Conservation (phyloP, 2,113 vertebrate species). For the Mystacornis crossleyi region DNA sequence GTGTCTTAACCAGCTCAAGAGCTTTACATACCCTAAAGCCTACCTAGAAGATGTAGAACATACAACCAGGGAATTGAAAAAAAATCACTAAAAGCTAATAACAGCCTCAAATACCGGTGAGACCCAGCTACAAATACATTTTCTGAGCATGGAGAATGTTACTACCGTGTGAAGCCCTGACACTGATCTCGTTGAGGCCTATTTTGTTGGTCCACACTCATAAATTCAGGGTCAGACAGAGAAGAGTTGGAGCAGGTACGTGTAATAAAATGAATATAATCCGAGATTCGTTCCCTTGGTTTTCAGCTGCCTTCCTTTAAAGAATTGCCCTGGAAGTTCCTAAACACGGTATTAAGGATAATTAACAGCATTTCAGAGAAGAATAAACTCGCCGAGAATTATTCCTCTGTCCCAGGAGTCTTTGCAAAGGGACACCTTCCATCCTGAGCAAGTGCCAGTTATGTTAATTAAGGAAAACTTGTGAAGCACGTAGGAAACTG, state of each 20-base stretch:
- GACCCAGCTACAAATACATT: slow-evolving; percentile 41
- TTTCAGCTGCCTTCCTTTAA: slow-evolving; percentile 7
- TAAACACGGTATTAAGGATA: slow-evolving; percentile 12
- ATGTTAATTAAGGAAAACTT: slow-evolving; percentile 55
- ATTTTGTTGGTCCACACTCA: neutral
- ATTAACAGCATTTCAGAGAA: slow-evolving; percentile 47
- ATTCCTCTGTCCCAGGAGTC: neutral
- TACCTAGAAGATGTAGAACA: neutral
- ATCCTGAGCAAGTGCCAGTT: slow-evolving; percentile 4
- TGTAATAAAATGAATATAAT: neutral
- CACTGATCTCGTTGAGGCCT: neutral
- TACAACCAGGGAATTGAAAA: neutral
- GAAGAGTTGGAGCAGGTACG: neutral
- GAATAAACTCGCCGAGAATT: neutral
- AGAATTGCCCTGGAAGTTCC: neutral
- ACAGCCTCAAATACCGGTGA: slow-evolving; percentile 42
- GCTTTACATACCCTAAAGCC: neutral
- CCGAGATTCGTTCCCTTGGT: neutral
- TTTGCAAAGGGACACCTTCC: slow-evolving; percentile 25
- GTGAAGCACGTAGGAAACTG: slow-evolving; percentile 3
- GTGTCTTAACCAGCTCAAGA: neutral
- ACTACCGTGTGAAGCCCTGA: neutral
- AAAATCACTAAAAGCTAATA: neutral
- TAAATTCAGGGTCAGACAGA: neutral
- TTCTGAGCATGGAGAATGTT: neutral